Conservation (phyloP, 2,888 invertebrate species). For the Trilocha varians region DNA sequence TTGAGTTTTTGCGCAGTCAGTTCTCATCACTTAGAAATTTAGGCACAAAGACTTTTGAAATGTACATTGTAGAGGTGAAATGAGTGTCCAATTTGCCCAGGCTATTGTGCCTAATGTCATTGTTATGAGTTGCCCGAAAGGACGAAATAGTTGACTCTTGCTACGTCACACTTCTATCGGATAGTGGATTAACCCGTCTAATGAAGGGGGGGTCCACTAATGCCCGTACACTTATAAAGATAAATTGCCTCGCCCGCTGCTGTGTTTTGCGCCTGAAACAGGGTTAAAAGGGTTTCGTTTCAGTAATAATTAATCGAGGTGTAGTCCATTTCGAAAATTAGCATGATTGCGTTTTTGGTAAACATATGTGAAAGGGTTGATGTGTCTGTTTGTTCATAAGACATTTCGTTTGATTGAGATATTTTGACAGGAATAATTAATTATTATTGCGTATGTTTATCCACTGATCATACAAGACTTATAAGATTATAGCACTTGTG, state of each 20-base stretch:
- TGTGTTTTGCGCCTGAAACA: slow-evolving; percentile 36
- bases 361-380: slow-evolving; percentile 4
- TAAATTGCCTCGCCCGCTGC: slow-evolving; percentile 46
- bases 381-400: neutral
- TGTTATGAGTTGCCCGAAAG: neutral
- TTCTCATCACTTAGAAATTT: too few species aligned
- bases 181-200: slow-evolving; percentile 35
- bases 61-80: neutral
- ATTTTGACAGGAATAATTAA: neutral
- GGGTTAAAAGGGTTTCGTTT: slow-evolving; percentile 56
- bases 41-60: neutral
- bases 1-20: too few species aligned
- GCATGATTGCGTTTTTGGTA: slow-evolving; percentile 34
- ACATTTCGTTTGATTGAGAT: neutral
- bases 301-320: slow-evolving; percentile 58
- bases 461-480: too few species aligned
- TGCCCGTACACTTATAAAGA: slow-evolving; percentile 32
- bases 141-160: neutral
- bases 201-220: slow-evolving; percentile 30
- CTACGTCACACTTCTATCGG: slow-evolving; percentile 4
- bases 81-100: neutral
- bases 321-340: slow-evolving; percentile 40
- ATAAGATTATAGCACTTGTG: too few species aligned
- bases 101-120: slow-evolving; percentile 5
- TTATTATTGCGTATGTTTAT: too few species aligned